Percentiles rank a stretch among this genome's conserved stretches.
phyloP scores from a whole-genome alignment of 2,797 vertebrate species.

The Liasis olivaceus region DNA sequence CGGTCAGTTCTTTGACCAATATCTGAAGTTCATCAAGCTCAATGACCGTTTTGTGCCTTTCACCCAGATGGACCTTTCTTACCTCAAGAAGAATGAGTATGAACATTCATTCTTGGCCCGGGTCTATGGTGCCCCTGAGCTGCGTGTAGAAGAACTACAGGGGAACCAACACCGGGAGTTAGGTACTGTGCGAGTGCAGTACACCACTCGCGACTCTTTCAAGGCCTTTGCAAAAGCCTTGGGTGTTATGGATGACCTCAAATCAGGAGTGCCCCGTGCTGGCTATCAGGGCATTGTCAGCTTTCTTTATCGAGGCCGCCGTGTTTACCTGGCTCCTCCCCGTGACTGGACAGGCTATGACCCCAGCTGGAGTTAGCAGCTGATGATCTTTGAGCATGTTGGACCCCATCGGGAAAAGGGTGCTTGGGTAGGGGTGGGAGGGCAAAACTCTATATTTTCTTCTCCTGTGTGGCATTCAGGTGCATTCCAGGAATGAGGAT shows the following conservation, averaged over 20 bases:
- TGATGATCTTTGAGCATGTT: constrained; percentile 7
- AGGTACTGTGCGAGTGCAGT: constrained; percentile 85
- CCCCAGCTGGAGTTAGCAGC: constrained; percentile 86
- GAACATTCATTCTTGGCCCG: constrained; percentile 77
- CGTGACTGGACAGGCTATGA: constrained; percentile 89
- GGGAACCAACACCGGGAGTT: constrained; percentile 68
- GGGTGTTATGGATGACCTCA: constrained; percentile 94
- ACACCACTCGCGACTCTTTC: constrained; percentile 87
- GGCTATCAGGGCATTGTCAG: constrained; percentile 91
- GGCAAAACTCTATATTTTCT: not conserved
- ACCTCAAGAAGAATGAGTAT: constrained; percentile 83
- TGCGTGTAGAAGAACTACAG: constrained; percentile 85
- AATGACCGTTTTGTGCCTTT: constrained; percentile 94
- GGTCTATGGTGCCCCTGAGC: constrained; percentile 80
- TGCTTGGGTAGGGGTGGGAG: not conserved
- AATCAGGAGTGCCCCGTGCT: constrained; percentile 92
- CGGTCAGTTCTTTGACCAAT: constrained; percentile 96
- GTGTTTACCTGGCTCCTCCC: constrained; percentile 89
- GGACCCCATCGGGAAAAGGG: not conserved
- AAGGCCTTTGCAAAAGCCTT: constrained; percentile 89
- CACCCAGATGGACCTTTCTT: constrained; percentile 84
- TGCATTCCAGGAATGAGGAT: constrained; percentile 38
- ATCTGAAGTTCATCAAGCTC: constrained; percentile 92
- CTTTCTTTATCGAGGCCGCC: constrained; percentile 85
- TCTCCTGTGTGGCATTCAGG: constrained; percentile 50